Evolutionary conservation across 1,140 invertebrate species (phyloP).

Genomic region (Pseudomyrmex gracilis): DNA sequence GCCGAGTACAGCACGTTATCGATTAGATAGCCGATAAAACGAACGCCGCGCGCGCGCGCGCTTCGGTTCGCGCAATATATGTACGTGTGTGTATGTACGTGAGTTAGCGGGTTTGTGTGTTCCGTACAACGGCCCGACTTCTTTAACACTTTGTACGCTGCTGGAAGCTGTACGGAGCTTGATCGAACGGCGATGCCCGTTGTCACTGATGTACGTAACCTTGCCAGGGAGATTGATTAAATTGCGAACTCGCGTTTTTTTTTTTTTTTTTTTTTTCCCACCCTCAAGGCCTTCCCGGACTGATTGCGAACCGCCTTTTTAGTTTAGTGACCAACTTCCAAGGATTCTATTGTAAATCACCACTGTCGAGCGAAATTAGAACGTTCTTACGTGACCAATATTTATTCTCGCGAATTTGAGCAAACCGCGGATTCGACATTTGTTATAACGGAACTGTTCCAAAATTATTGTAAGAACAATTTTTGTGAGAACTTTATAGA

Average conservation of each 20-base stretch:
- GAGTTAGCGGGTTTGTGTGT: slow-evolving; percentile 2
- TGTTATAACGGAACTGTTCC: background rate
- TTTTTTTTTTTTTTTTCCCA: slow-evolving; percentile 30
- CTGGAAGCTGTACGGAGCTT: slow-evolving; percentile 46
- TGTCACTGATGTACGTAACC: slow-evolving; percentile 58
- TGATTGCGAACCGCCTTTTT: slow-evolving; percentile 52
- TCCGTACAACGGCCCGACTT: slow-evolving; percentile 45
- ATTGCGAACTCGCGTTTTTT: slow-evolving; percentile 50
- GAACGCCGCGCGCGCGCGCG: slow-evolving; percentile 52
- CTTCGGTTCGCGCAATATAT: background rate
- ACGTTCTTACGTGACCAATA: background rate
- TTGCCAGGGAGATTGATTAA: slow-evolving; percentile 58
- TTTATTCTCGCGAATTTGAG: background rate
- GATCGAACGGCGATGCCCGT: slow-evolving; percentile 56
- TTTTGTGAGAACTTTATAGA: too few relatives aligned
- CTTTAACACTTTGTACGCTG: slow-evolving; percentile 54
- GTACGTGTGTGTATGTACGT: background rate
- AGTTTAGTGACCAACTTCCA: slow-evolving; percentile 3
- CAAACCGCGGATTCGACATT: too few relatives aligned
- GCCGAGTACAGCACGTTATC: slow-evolving; percentile 51
- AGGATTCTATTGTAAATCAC: slow-evolving; percentile 40
- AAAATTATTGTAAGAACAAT: too few relatives aligned
- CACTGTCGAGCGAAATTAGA: background rate
- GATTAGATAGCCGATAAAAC: slow-evolving; percentile 60
- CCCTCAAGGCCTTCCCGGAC: background rate